Evolutionary conservation across 2,113 vertebrate genomes (phyloP), one percentile per base, ranked within the genome.

Genomic region (Cyphomyrus discorhynchus): DNA sequence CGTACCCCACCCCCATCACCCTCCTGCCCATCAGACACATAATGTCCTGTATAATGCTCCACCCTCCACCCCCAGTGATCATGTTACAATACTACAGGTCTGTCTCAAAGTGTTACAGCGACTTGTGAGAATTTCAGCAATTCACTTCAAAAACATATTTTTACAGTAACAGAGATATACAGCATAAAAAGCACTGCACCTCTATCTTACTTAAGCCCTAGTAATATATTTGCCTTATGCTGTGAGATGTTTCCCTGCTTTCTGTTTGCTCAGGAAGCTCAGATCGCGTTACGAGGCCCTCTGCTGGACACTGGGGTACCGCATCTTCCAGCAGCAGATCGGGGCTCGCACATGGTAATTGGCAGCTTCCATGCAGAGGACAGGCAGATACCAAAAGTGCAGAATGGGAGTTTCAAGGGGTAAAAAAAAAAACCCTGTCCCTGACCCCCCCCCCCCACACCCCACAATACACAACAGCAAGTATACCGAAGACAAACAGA

Each of bases 221-320:
- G 74, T 77, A 77, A 35, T 10, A 35, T 77, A 77, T 77, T 77
- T 77, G 35, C 27, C 21, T 84, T 84, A 11, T 5, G 21, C 46
- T 6, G 45, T 46, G 82, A 47, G 8, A 84, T 21, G 24, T 84
- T 84, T 84, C 4, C 42, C 15, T 86, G 24, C 49, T 47, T 9
- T 10, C 19, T 53, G 50, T 74, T 66, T 83, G 56, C 2, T 49
- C 27, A 42, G n/a, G 62, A 85, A 42, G 52, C 53, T 89, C 91
- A 70, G 56, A 91, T 89, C 97, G 97, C 97, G 96, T 96, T 96
- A 97, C 96, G 97, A 97, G 96, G 98, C 98, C 98, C 98, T 99
- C 98, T 99, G 96, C 97, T 98, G 98, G 98, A 97, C 96, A 95
- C 92, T 93, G 90, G 93, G 27, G 39, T 88, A 58, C 11, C 4